phyloP scores from a whole-genome alignment of 2,888 invertebrate genomes.

The Formica aserva region DNA sequence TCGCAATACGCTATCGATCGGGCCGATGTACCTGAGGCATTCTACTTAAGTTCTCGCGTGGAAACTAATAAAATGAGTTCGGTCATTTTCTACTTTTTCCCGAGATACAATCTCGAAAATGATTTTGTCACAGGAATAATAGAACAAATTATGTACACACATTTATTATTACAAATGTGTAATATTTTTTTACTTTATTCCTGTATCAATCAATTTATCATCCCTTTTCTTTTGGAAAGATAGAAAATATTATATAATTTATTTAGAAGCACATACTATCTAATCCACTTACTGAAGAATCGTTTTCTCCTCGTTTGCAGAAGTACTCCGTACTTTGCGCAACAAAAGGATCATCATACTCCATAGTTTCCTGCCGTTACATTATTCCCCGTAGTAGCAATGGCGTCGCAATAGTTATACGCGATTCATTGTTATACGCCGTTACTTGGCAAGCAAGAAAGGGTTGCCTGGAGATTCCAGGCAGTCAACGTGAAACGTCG shows the following conservation, averaged over 20 bases:
- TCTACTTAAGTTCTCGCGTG: constrained; percentile 22
- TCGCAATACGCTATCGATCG: constrained; percentile 60
- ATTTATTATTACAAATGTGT: background rate
- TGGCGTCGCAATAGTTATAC: constrained; percentile 45
- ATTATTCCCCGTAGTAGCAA: constrained; percentile 39
- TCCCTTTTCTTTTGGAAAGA: background rate
- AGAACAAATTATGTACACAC: background rate
- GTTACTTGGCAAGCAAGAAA: constrained; percentile 53
- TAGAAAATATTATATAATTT: background rate
- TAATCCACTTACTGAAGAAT: constrained; percentile 29
- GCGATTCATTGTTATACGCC: constrained; percentile 52
- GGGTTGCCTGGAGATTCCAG: constrained; percentile 49
- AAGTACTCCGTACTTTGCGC: constrained; percentile 24
- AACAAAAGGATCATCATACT: constrained; percentile 34
- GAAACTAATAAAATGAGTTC: constrained; percentile 12
- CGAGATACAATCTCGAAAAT: background rate
- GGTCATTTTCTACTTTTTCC: background rate
- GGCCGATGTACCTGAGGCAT: constrained; percentile 34
- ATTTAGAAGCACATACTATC: background rate
- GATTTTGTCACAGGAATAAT: background rate
- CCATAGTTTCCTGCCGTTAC: constrained; percentile 37
- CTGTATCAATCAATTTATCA: background rate
- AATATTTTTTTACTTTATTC: background rate
- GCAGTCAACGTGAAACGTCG: constrained; percentile 47
- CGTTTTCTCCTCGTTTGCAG: constrained; percentile 35